phyloP scores from a whole-genome alignment of 23 tunicate genomes.

The Halocynthia aurantium region DNA sequence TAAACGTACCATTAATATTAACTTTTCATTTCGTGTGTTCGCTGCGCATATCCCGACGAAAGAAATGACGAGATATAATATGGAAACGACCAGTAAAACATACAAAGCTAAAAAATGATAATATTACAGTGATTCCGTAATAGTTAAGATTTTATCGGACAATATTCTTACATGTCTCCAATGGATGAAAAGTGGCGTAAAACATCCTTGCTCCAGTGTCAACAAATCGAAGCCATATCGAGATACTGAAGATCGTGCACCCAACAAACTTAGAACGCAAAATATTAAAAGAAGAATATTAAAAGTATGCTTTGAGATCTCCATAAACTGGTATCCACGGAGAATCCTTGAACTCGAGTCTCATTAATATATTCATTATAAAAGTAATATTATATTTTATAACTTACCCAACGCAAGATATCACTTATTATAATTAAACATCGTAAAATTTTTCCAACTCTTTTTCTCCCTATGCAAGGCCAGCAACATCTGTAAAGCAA shows the following conservation, averaged over 20 bases:
- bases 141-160: not conserved
- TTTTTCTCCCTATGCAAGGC: conserved; percentile 27
- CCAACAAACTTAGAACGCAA: conserved; percentile 69
- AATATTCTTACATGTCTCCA: conserved; percentile 37
- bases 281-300: not conserved
- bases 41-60: conserved; percentile 92
- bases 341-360: not conserved
- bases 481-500: conserved; percentile 21
- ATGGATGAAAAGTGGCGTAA: conserved; percentile 35
- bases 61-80: conserved; percentile 64
- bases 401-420: conserved; percentile 65
- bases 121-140: not conserved
- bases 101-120: conserved; percentile 45
- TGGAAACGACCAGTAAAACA: conserved; percentile 50
- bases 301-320: not conserved
- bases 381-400: too few relatives aligned
- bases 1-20: conserved; percentile 40
- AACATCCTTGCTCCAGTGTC: conserved; percentile 45
- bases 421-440: conserved; percentile 56
- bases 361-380: not conserved
- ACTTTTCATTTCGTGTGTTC: conserved; percentile 49
- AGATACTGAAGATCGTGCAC: conserved; percentile 78
- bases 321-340: not conserved
- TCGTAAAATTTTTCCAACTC: conserved; percentile 48
- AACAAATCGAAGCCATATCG: conserved; percentile 83